Evolutionary conservation across 2,797 vertebrate species (phyloP), one percentile per base, ranked within the genome.

Genomic region (Manis pentadactyla): DNA sequence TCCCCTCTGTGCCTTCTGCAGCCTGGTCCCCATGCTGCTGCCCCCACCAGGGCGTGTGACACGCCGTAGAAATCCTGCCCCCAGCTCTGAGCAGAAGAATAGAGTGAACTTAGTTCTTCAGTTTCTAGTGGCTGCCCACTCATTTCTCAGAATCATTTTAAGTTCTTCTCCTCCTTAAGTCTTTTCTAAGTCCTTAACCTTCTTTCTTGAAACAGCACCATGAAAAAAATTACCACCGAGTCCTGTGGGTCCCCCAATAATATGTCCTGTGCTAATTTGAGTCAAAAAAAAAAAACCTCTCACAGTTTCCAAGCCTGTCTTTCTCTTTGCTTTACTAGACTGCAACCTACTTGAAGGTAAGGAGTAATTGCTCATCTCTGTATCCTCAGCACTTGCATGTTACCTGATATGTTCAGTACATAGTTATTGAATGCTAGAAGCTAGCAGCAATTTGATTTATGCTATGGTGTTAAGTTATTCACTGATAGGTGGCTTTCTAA

Each of bases 361-460:
- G 23, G 27, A 66, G n/a, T 71, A 39, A 53, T 13, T 25, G 39
- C 9, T 64, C 13, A 63, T 53, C 27, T 59, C 21, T 91, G 3
- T 2, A 68, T 51, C 9, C 46, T 21, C 75, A 25, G 11, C 1
- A 46, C 46, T 8, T 21, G 25, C 6, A 31, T 42, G 23, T 73
- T 74, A 64, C 14, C 21, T 85, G n/a, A 61, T 1, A 57, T 51
- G 42, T 14, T 77, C 15, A 37, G 53, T n/a, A 34, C 23, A 59
- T 81, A n/a, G 4, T 6, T 88, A 63, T 37, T 61, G n/a, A 37
- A 73, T 81, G 29, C 17, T 49, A 87, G 34, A 89, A 49, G n/a
- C 14, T 37, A 89, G n/a, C 27, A 92, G 46, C 74, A 88, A 66
- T 63, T 81, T 63, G 29, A 73, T 55, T 88, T 95, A 57, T 87